phyloP scores from a whole-genome alignment of 2,113 vertebrate species.

The Pelecanus crispus region DNA sequence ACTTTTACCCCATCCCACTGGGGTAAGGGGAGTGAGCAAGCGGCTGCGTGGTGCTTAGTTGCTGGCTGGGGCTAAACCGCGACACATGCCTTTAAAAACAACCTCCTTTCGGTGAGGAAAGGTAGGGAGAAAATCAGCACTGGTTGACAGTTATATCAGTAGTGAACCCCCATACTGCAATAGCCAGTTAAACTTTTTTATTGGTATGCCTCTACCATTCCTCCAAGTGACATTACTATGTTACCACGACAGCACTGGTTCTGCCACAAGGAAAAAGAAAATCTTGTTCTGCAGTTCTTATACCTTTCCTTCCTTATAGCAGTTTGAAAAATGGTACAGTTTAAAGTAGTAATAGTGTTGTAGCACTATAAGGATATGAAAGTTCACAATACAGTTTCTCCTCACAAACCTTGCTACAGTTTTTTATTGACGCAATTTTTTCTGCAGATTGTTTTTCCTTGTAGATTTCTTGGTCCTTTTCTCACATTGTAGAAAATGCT shows the following conservation, averaged over 20 bases:
- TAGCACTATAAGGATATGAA: not conserved
- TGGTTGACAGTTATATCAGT: not conserved
- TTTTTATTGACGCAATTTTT: conserved; percentile 24
- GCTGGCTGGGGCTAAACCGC: too few relatives aligned
- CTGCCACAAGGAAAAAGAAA: not conserved
- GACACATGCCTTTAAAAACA: not conserved
- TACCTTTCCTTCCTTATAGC: not conserved
- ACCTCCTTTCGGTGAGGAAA: not conserved
- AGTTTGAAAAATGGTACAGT: conserved; percentile 7
- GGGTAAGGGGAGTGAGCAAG: too few relatives aligned
- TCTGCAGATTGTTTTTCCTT: not conserved
- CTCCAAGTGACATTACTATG: not conserved
- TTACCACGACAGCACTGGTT: not conserved
- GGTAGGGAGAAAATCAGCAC: not conserved
- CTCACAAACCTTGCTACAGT: not conserved
- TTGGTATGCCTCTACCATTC: not conserved
- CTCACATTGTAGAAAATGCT: not conserved
- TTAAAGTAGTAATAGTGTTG: conserved; percentile 7
- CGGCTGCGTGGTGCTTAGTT: too few relatives aligned
- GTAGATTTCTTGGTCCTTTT: not conserved
- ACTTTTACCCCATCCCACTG: too few relatives aligned
- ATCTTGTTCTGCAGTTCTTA: not conserved
- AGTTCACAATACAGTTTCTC: not conserved
- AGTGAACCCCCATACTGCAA: not conserved
- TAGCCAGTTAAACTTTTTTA: not conserved